Base-by-base conservation (phyloP, 2,888 invertebrate species). In the Spodoptera littoralis region DNA sequence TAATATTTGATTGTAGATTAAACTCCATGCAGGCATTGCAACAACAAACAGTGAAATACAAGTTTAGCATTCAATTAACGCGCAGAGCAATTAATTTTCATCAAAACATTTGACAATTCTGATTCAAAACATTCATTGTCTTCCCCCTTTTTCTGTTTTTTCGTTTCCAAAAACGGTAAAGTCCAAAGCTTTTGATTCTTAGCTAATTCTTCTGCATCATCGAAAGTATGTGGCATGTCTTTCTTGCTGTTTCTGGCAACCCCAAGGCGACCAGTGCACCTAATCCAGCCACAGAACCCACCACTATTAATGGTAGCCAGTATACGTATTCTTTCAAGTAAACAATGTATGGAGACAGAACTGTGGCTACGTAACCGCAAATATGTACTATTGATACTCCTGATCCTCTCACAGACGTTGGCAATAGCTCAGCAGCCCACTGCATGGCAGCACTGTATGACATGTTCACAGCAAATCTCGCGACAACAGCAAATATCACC, bases 361-460 rank as follows among this genome's bases (percentile, higher is more conserved):
- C 76, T 18, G 87, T 85, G 0, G 86, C 86, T 4, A 90, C 13
- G 53, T 84, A 89, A 22, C 89, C 88, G 66, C 84, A 86, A 42
- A 90, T 87, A 51, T 91, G 90, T 1, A 89, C 81, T 1, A 89
- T 63, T 0, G 90, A 83, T 22, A 81, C 81, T 13, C 89, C 90
- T 12, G 88, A 84, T 5, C 89, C 90, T 76, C 90, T 80, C 0
- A 89, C 89, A 12, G 87, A 70, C 0, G 88, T 88, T 0, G 91
- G 90, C 11, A 90, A 60, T n/a, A 90, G 65, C 66, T 91, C 90
- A 6, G 89, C 85, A 11, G 84, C 83, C 90, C 90, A 91, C 50
- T 90, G 90, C 79, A 86, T 85, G 0, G 80, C 60, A 0, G 87
- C 78, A 63, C 80, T 81, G 45, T 76, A 85, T 0, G 87, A 81